Base-by-base conservation (phyloP, 2,888 invertebrate genomes). In the Pardosa pseudoannulata region DNA sequence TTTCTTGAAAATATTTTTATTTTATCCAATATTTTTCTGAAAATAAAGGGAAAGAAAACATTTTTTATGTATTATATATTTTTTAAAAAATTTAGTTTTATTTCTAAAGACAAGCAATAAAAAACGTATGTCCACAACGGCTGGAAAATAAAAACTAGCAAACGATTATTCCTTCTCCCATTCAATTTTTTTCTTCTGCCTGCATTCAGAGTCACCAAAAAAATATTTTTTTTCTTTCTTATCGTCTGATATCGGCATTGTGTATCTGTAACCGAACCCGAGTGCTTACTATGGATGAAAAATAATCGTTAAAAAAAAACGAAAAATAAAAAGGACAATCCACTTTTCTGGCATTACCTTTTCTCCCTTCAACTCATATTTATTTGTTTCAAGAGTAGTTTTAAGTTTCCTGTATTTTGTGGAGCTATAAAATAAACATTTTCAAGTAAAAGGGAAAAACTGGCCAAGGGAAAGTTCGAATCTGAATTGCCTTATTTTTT, bases 91-190 rank as follows among this genome's bases (percentile, higher is more conserved):
- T 7, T 36, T 36, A 5, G 36, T 36, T 36, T 5, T 36, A 36
- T 36, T 36, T 36, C n/a, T 36, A 36, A 56, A 56, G 56, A 56
- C 56, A 56, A 56, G 56, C 56, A 19, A 56, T 56, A 56, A 56
- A 56, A 56, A 56, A 16, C 56, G 16, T 56, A 23, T 56, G 56
- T 56, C 56, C 23, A 56, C 56, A 56, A 56, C 56, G n/a, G n/a
- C n/a, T 36, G 36, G 36, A 36, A n/a, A 36, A 36, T 36, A 36
- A 56, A 56, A 56, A 56, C 16, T 7, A 23, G 6, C 23, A 3
- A 23, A 56, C 19, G 56, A 56, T 56, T 23, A 56, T 56, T 19
- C 23, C 5, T 23, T 56, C n/a, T n/a, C 23, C 23, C n/a, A n/a
- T n/a, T n/a, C n/a, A n/a, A n/a, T n/a, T n/a, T n/a, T n/a, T n/a